Conservation (phyloP, 2,797 vertebrate species). For the Margarornis squamiger region DNA sequence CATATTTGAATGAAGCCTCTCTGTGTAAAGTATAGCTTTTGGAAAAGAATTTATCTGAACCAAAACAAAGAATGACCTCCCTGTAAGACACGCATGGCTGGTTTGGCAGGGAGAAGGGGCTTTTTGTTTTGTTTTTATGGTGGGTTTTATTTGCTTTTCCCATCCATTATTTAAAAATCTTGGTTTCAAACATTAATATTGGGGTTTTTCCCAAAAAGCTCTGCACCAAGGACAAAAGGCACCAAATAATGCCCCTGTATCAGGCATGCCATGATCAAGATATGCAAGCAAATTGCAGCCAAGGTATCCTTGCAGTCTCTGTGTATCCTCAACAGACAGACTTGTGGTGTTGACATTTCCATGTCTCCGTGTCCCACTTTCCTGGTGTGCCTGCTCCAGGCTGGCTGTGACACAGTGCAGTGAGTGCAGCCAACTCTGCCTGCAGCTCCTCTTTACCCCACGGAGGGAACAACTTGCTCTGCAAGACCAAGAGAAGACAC, state of each 20-base stretch:
- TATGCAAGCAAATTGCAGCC: background rate
- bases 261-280: background rate
- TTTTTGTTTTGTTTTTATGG: background rate
- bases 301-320: background rate
- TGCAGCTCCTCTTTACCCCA: background rate
- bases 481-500: background rate
- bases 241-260: background rate
- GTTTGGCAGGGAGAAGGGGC: background rate
- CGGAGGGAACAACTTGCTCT: background rate
- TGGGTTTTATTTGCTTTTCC: background rate
- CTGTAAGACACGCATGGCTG: background rate
- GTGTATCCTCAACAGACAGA: background rate
- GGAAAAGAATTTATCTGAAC: background rate
- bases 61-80: background rate
- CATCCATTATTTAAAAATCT: background rate
- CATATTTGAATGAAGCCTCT: slow-evolving; percentile 27
- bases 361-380: fast-evolving
- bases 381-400: background rate
- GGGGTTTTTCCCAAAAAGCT: background rate
- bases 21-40: background rate
- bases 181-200: background rate
- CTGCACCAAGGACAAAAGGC: background rate
- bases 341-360: fast-evolving
- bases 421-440: background rate
- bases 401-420: background rate